These are phyloP conservation scores for Pristionchus exspectatus DNA, from an alignment of 2,888 invertebrate genomes.

Conservation along the genomic window DNA sequence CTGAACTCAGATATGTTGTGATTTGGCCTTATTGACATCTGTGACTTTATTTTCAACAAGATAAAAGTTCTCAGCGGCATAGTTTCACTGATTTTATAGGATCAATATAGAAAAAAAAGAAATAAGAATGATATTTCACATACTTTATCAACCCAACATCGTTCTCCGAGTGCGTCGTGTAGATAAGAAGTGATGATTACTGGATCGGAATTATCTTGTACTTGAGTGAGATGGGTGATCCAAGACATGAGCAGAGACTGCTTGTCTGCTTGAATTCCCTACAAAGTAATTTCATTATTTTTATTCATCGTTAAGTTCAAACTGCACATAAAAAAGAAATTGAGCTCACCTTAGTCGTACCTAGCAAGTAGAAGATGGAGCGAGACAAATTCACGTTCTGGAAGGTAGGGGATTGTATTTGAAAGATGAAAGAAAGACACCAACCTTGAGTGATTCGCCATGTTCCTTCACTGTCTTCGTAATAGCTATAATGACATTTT, in stretches of 20 bases:
- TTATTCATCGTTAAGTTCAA: neutral
- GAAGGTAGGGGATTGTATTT: neutral
- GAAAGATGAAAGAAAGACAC: neutral
- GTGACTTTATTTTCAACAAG: too few relatives aligned
- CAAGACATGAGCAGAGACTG: conserved; percentile 39
- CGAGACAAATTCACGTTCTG: conserved; percentile 2
- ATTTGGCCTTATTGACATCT: neutral
- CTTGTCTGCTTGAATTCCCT: conserved; percentile 43
- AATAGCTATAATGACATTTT: neutral
- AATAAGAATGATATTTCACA: neutral
- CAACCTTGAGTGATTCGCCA: conserved; percentile 15
- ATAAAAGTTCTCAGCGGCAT: too few relatives aligned
- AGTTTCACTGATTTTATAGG: too few relatives aligned
- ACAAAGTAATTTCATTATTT: neutral
- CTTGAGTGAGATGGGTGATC: conserved; percentile 30
- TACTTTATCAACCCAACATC: conserved; percentile 48
- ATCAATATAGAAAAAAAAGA: neutral
- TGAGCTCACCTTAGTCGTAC: conserved; percentile 4
- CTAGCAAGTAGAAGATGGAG: neutral
- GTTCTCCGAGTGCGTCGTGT: conserved; percentile 51
- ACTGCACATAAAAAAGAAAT: neutral
- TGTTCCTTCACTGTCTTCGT: conserved; percentile 38
- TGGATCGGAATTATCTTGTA: neutral
- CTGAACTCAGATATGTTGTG: neutral
- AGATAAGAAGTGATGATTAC: conserved; percentile 2